Evolutionary conservation across 2,113 vertebrate genomes (phyloP), one percentile per base, ranked within the genome.

Genomic region (Genyomyrus donnyi): DNA sequence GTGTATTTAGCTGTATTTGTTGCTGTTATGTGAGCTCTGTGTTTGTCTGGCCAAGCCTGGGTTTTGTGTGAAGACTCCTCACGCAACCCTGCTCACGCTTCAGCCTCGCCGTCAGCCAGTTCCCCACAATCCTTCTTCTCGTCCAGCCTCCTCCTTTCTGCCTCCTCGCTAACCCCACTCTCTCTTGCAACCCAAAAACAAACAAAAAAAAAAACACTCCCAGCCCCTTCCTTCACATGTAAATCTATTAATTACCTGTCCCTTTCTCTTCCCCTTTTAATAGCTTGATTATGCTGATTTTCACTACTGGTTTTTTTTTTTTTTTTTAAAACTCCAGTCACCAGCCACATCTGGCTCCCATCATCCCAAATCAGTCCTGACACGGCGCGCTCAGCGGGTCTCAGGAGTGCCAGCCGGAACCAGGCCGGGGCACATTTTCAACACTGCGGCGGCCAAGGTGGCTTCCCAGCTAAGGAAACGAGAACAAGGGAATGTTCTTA

Each of bases 281-380:
- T 70, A 52, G 49, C 52, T 58, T 52, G 62, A 56, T 87, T 90
- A 53, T 84, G 42, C 74, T 49, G 53, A 27, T 77, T 58, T 90
- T 90, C 90, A 90, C 90, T 88, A 90, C 90, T 84, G 90, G 46
- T 31, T 87, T 87, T 89, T 89, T 46, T 62, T 50, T 27, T 45
- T 7, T 49, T 49, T 49, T 49, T 49, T 49, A 3, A 35, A 35
- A 58, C 11, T 89, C 66, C 49, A 84, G 90, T 52, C 87, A 84
- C 87, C 87, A 85, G 90, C 74, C 87, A 88, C 90, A 90, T 88
- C 90, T 90, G 90, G 90, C 74, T 90, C 87, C 90, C 90, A 90
- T 90, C 87, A 88, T 27, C 49, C 50, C 87, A 74, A 90, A 90
- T 88, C 90, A 90, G 90, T 84, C 70, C 87, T 88, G 90, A 90